Base-by-base conservation (phyloP, 1,140 invertebrate genomes). In the Zaprionus inermis region DNA sequence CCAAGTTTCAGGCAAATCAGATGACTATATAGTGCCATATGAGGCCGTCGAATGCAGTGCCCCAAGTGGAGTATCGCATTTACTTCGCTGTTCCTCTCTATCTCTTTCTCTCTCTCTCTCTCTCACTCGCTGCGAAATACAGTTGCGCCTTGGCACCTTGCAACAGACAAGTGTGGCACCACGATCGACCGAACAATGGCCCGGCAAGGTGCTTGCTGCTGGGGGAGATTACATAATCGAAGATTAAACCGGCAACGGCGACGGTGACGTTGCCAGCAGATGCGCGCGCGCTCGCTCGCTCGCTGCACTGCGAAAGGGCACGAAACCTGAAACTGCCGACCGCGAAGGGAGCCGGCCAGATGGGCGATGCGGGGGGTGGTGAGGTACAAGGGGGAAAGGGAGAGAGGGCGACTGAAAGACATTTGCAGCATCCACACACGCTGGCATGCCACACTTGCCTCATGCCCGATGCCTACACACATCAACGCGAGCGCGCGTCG, bases 341-440 rank as follows among this genome's bases (percentile, higher is more conserved):
- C 44, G 58, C 58, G 30, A 57, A 49, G 28, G 32, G 30, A 54
- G 22, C n/a, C 1, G 16, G 57, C 24, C 5, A 58, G 18, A n/a
- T 22, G 12, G 10, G 61, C 32, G 38, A 41, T 6, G 20, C 7
- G 69, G 52, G 60, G 51, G 16, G 28, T 7, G 16, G 16, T 14
- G 16, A 55, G 16, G 5, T n/a, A 16, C 22, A 10, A 44, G 24
- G 24, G 24, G 24, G 22, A 1, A 1, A 18, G 22, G 14, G 24
- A 32, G 30, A 38, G 14, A 22, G 20, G 9, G 11, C 1, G 14
- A 14, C 14, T 22, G 12, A 12, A 58, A 44, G 38, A 54, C 36
- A 72, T 68, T 58, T 68, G 70, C 70, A 72, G 70, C 70, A 67
- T 72, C 55, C 63, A 67, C 72, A 61, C 72, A 71, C 72, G 72